Evolutionary conservation across 2,797 vertebrate species (phyloP), one percentile per base, ranked within the genome.

Genomic region (Petrocephalus sullivani): DNA sequence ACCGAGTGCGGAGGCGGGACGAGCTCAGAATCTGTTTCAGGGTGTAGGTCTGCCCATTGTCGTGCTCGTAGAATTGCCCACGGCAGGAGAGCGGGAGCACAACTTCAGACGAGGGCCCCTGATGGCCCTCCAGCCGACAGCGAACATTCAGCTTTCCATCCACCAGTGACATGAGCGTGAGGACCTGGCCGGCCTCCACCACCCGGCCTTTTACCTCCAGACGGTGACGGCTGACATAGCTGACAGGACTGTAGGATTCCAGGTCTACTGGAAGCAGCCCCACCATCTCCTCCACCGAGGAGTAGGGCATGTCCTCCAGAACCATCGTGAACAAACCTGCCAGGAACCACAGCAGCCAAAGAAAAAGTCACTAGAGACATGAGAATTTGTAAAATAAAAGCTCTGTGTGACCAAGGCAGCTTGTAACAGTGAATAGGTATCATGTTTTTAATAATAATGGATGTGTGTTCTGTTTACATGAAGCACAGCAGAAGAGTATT

Each of bases 241-340:
- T 92, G 88, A 96, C 94, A 9, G 95, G 94, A 28, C 95, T 92
- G 83, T 91, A 87, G 46, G 91, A 91, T 0, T 91, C 91, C 53
- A 93, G 84, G 8, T 89, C 92, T 7, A 90, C 84, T 0, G 94
- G 93, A 64, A 92, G 78, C 49, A 95, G 89, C 19, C 89, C 91
- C 85, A 96, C 0, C 88, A 98, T 93, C 85, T 96, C 95, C 88
- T 94, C 93, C 9, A 97, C 6, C 0, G 95, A 93, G 0, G 1
- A 81, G 75, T 94, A 95, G 0, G 93, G 91, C 88, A 91, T 89
- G 0, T 87, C 21, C 54, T 94, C 93, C 0, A 93, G 91, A 16
- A 96, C 89, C 2, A 96, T 87, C 81, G 93, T 93, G 92, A 97
- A 98, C 88, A 93, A 53, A 57, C 96, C 98, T 98, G 91, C 87